Evolutionary conservation across 2,113 vertebrate genomes (phyloP), one percentile per base, ranked within the genome.

Genomic region (Corapipo altera): DNA sequence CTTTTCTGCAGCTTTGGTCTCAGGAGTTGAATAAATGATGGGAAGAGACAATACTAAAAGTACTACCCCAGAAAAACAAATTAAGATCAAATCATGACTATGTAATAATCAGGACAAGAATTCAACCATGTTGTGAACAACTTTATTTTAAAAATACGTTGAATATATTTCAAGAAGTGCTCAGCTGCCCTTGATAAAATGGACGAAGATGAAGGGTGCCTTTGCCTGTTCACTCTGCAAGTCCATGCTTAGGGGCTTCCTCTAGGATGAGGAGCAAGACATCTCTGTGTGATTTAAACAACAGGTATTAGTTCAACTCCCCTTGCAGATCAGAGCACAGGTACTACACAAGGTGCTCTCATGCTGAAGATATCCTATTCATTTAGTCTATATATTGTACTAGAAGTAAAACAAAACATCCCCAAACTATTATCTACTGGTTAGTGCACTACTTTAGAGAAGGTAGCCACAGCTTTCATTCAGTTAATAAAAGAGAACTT

Each of bases 201-300:
- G 1, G 37, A 94, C 2, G 5, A 82, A 55, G 58, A 64, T 5
- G 35, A 88, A 85, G 18, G 16, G 21, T 21, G 13, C 21, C 17
- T 76, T 35, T 13, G 3, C 23, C 58, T 17, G 82, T 67, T 62
- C 35, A 72, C 8, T 87, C 37, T 41, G 0, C 16, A 37, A 87
- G 15, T 74, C 32, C 61, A 78, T 0, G 0, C 22, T 67, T 33
- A 78, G 8, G 2, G 17, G 24, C 26, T 37, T 89, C 57, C 48
- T 71, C 74, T n/a, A 66, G 46, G 55, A 57, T 41, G 8, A 77
- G n/a, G 12, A 75, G 46, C 18, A 91, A 74, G 35, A 18, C 14
- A 74, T 66, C 41, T 65, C 69, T 66, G 30, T 32, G 62, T 62
- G 27, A 85, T 71, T 89, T 66, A 54, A 61, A 89, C 24, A 84